Conservation (phyloP, 2,888 invertebrate genomes). For the Pyralis farinalis region DNA sequence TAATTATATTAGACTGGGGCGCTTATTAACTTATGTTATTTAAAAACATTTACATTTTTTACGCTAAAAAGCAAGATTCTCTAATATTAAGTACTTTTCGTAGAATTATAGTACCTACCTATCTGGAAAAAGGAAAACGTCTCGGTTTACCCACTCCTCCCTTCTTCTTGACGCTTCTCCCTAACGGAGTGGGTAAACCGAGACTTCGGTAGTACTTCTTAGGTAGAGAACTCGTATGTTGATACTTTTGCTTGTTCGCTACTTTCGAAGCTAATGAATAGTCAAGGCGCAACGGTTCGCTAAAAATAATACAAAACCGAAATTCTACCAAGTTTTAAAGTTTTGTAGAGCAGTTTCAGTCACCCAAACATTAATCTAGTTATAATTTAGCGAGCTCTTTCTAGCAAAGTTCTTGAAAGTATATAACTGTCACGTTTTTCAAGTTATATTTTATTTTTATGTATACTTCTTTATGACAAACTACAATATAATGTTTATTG, state of each 20-base stretch:
- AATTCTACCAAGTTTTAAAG: slow-evolving; percentile 57
- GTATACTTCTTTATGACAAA: too few relatives aligned
- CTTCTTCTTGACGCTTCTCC: too few relatives aligned
- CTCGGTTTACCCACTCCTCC: not conserved
- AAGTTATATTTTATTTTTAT: not conserved
- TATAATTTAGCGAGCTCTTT: slow-evolving; percentile 54
- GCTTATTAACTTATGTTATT: slow-evolving; percentile 22
- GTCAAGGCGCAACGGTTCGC: slow-evolving; percentile 61
- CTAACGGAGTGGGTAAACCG: not conserved
- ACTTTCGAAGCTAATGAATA: slow-evolving; percentile 68
- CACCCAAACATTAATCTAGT: slow-evolving; percentile 72
- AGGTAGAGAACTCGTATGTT: slow-evolving; percentile 4
- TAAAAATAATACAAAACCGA: slow-evolving; percentile 72
- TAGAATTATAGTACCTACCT: slow-evolving; percentile 9
- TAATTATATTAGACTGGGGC: slow-evolving; percentile 6
- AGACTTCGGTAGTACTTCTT: not conserved
- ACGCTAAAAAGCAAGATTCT: slow-evolving; percentile 12
- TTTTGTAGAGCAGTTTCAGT: slow-evolving; percentile 64
- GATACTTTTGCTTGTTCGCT: slow-evolving; percentile 7
- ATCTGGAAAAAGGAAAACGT: not conserved
- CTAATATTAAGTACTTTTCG: slow-evolving; percentile 20
- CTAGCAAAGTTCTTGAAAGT: slow-evolving; percentile 46
- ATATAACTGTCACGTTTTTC: slow-evolving; percentile 40
- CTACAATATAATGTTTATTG: too few relatives aligned
- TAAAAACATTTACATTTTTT: slow-evolving; percentile 19